Evolutionary conservation across 2,797 vertebrate genomes (phyloP), one percentile per base, ranked within the genome.

Genomic region (Avahi laniger): DNA sequence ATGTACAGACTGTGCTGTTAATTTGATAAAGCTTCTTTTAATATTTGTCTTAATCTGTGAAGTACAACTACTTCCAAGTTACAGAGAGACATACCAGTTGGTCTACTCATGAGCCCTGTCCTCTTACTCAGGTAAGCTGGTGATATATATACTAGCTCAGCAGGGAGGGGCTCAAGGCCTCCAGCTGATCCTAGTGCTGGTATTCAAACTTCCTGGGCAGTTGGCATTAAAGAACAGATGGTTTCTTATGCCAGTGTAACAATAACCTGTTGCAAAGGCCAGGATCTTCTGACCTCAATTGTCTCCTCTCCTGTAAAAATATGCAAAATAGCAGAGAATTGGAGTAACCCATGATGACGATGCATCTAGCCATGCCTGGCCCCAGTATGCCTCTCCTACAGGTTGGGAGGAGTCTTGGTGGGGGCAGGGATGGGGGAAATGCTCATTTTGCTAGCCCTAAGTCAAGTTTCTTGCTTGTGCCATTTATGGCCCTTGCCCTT

Each of bases 1-100:
- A 7, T 46, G 15, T 80, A 24, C n/a, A 73, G 13, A 75, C 35
- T 94, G 0, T 63, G 28, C 26, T 26, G 2, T 94, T 94, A 78
- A 88, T 94, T 94, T 93, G 54, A 43, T 91, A 93, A 94, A 63
- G 1, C 52, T 75, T 84, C 46, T 87, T 75, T 93, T 70, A 59
- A 52, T 75, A 86, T 80, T 84, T 93, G n/a, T 80, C 61, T 94
- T 67, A 35, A 18, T 63, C 78, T 86, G 0, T 65, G 65, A 95
- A 90, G 30, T 46, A 87, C 6, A 70, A 17, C 41, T 54, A 4
- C 33, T 69, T 93, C 76, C 41, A 0, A 92, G 54, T 83, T 70
- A 48, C 38, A 78, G 82, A 76, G 30, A 54, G 3, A 54, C 24
- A 33, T 20, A 30, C 26, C 30, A 52, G 24, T 30, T 63, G 10